Conservation (phyloP, 2,888 invertebrate genomes). For the Cantharis rufa region DNA sequence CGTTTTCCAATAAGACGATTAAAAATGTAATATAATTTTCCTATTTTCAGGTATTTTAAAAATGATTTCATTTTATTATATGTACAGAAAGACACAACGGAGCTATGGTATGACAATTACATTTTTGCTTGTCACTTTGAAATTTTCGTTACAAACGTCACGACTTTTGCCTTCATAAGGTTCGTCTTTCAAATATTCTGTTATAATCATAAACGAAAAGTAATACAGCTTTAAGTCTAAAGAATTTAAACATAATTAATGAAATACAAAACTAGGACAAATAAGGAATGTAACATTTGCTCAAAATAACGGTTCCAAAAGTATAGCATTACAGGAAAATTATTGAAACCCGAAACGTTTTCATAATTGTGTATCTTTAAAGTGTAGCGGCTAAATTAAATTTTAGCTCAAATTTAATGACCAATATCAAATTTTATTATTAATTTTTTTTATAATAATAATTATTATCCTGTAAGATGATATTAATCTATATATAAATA, state of each 20-base stretch:
- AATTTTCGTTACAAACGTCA: too few species aligned
- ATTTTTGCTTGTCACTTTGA: too few species aligned
- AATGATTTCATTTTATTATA: too few species aligned
- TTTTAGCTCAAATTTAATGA: conserved; percentile 12
- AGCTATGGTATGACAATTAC: too few species aligned
- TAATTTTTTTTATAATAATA: neutral
- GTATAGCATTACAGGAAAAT: neutral
- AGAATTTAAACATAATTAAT: neutral
- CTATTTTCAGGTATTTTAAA: neutral
- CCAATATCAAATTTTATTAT: conserved; percentile 15
- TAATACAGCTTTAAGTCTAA: neutral
- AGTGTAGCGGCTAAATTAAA: conserved; percentile 9
- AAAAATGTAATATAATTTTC: too few species aligned
- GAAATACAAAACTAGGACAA: neutral
- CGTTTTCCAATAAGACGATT: too few species aligned
- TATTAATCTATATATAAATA: neutral
- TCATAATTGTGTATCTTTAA: conserved; percentile 3
- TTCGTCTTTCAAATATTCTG: too few species aligned
- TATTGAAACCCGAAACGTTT: neutral
- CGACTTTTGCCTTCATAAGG: too few species aligned
- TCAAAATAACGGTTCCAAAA: neutral
- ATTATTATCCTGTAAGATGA: neutral
- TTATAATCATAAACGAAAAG: too few species aligned
- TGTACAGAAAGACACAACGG: too few species aligned
- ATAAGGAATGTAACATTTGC: neutral